A percentile compares a stretch with the other conserved stretches of the same genome.
Evolutionary conservation across 2,113 vertebrate genomes (phyloP).

Genomic region (Pleuronectes platessa): DNA sequence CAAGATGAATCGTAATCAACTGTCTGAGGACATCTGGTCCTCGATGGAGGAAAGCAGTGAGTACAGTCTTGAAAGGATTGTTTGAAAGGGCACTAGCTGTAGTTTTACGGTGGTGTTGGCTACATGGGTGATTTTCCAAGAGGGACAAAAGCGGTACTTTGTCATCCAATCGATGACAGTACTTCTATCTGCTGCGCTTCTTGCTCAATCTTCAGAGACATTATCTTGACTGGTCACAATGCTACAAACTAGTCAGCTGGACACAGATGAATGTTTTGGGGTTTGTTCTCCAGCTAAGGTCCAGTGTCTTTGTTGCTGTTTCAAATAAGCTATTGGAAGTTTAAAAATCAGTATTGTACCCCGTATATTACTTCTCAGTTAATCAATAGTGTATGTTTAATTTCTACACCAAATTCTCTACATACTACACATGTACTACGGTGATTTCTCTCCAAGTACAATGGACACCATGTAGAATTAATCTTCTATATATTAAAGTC

Average conservation of each 20-base stretch:
- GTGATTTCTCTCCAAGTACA: background rate
- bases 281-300: background rate
- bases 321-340: background rate
- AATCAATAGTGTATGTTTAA: slow-evolving; percentile 9
- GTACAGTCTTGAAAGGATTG: slow-evolving; percentile 33
- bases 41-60: slow-evolving; percentile 40
- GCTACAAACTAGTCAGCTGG: background rate
- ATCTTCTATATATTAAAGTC: background rate
- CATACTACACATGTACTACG: background rate
- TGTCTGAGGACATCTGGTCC: slow-evolving; percentile 60
- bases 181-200: background rate
- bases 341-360: background rate
- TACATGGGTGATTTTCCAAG: background rate
- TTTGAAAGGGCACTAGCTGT: slow-evolving; percentile 24
- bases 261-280: background rate
- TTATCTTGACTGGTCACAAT: background rate
- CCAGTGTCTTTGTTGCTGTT: background rate
- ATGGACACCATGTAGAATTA: slow-evolving; percentile 4
- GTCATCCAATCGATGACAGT: slow-evolving; percentile 3
- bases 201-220: background rate
- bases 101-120: background rate
- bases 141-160: slow-evolving; percentile 3
- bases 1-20: slow-evolving; percentile 69
- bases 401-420: background rate
- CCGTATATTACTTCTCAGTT: background rate